Evolutionary conservation across 2,797 vertebrate genomes (phyloP).

Genomic region (Cryptoblepharus egeriae): DNA sequence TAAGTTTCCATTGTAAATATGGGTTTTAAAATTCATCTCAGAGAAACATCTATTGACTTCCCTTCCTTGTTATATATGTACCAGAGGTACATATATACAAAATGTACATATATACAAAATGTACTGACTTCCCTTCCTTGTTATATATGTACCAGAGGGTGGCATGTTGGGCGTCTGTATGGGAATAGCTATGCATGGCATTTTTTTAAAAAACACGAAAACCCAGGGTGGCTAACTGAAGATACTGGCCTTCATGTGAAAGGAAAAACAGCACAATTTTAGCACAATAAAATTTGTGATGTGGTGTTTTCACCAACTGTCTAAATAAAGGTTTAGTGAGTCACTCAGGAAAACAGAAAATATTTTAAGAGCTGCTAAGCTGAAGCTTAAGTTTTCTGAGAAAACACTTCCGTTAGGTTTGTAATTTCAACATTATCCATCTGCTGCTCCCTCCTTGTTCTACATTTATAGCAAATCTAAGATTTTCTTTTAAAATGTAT

Average conservation of each 20-base stretch:
- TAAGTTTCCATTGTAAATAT: constrained; percentile 56
- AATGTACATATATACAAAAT: too few species aligned
- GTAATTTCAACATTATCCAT: constrained; percentile 77
- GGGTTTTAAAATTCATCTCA: constrained; percentile 63
- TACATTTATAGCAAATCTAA: constrained; percentile 74
- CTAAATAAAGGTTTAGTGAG: constrained; percentile 84
- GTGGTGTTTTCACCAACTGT: constrained; percentile 80
- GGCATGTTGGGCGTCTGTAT: constrained; percentile 64
- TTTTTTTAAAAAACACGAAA: constrained; percentile 55
- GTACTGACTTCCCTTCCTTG: too few species aligned
- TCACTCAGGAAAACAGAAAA: constrained; percentile 80
- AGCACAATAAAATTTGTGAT: constrained; percentile 69
- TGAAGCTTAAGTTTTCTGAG: constrained; percentile 71
- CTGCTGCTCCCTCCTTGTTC: constrained; percentile 70
- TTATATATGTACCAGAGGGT: constrained; percentile 72
- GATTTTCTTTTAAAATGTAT: constrained; percentile 58
- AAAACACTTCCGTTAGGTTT: constrained; percentile 77
- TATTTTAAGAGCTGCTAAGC: constrained; percentile 78
- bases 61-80: constrained; percentile 58
- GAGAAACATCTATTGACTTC: constrained; percentile 62
- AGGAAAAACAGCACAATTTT: constrained; percentile 56
- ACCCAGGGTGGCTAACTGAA: constrained; percentile 60
- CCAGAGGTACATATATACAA: too few species aligned
- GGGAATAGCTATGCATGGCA: constrained; percentile 48
- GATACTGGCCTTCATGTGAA: constrained; percentile 62